These are phyloP conservation scores for Sarcophilus harrisii DNA, from an alignment of 2,797 vertebrate species.

Conservation along the genomic window DNA sequence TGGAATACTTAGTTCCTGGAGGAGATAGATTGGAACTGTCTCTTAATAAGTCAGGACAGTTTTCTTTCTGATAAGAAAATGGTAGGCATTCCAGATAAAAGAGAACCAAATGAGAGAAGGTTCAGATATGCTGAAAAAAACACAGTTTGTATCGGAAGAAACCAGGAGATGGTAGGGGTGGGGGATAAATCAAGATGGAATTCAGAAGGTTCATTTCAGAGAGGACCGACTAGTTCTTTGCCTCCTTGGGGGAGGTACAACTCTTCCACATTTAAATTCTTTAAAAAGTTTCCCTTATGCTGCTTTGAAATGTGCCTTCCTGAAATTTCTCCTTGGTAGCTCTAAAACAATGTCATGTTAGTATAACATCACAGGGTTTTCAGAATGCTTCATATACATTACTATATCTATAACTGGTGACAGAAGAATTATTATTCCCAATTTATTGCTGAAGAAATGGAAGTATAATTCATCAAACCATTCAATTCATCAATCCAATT, in stretches of 20 bases:
- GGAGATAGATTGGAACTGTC: not conserved
- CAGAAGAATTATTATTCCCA: not conserved
- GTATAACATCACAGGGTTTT: not conserved
- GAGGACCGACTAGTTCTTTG: not conserved
- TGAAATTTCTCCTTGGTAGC: not conserved
- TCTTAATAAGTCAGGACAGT: not conserved
- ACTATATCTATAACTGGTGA: not conserved
- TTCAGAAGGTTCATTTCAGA: not conserved
- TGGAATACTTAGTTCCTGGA: not conserved
- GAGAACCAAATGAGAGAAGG: not conserved
- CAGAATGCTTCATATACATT: not conserved
- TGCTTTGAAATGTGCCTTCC: not conserved
- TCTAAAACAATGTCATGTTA: not conserved
- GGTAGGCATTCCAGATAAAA: not conserved
- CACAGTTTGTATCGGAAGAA: not conserved
- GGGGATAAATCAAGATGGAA: not conserved
- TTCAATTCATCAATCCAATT: not conserved
- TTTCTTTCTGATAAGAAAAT: not conserved
- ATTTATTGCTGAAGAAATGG: not conserved
- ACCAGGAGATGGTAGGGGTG: not conserved
- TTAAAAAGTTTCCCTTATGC: not conserved
- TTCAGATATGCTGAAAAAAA: not conserved
- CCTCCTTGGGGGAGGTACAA: not conserved
- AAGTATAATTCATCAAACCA: not conserved
- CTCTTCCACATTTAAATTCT: not conserved